These are phyloP conservation scores for Eurois occulta DNA, from an alignment of 2,888 invertebrate species.

Conservation along the genomic window DNA sequence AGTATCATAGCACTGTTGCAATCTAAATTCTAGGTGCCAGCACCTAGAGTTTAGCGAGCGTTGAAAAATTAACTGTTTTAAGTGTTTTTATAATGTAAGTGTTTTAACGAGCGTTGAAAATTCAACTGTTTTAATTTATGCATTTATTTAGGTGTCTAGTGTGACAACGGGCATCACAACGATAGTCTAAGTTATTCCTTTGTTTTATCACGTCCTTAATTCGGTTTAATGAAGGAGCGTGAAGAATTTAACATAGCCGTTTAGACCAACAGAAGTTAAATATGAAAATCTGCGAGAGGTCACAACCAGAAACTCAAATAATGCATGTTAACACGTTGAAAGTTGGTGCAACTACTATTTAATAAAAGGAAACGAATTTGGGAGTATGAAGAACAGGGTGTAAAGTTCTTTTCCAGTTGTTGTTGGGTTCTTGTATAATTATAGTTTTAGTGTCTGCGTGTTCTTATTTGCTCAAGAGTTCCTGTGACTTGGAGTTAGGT, in stretches of 20 bases:
- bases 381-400: too few species aligned
- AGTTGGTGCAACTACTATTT: background rate
- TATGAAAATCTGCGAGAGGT: background rate
- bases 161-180: background rate
- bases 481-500: too few species aligned
- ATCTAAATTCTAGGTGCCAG: background rate
- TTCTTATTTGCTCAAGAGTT: too few species aligned
- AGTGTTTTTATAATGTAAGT: too few species aligned
- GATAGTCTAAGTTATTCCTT: background rate
- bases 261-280: background rate
- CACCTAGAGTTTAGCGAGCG: too few species aligned
- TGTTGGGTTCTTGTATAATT: too few species aligned
- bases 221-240: background rate
- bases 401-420: too few species aligned
- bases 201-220: background rate
- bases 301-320: background rate
- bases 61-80: background rate
- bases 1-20: background rate
- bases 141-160: background rate
- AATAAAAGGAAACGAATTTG: too few species aligned
- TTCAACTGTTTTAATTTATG: background rate
- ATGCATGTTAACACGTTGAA: background rate
- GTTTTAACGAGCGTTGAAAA: background rate
- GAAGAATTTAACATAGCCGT: rapidly evolving
- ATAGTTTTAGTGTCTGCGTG: too few species aligned